Base-by-base conservation (phyloP, 2,888 invertebrate genomes). In the Hemithea aestivaria region DNA sequence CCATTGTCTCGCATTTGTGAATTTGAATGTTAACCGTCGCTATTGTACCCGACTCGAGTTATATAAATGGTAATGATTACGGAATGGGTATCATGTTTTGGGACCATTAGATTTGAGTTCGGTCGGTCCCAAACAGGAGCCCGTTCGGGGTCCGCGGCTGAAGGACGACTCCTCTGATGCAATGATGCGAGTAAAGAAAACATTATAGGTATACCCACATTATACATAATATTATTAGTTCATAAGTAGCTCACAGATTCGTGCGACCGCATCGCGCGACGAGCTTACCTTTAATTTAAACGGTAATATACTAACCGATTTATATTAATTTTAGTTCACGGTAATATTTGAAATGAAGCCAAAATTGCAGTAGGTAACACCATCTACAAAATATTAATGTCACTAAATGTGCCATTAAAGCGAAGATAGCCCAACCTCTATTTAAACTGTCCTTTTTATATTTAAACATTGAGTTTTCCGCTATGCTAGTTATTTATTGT, bases 321-420 rank as follows among this genome's bases (percentile, higher is more conserved):
- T 62, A 66, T 48, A 66, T 65, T 66, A 66, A 66, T 74, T 73
- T 61, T 70, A 73, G 59, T 72, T 42, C 65, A 58, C 58, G 52
- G 57, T 66, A 56, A 38, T 58, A 68, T 72, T 81, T 80, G 80
- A 81, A 76, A 72, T 66, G 68, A 60, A 72, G 80, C 81, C 81
- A 80, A 81, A 66, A 69, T 64, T 67, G 64, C 57, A 41, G 57
- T 61, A 65, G 59, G 66, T 60, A 73, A 56, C 59, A 70, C 64
- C 62, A 68, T 73, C 65, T 67, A 70, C 62, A 66, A 67, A 46
- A 68, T 64, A 77, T 74, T 66, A 71, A 73, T 75, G 71, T 72
- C 76, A 69, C 66, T 57, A 69, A 73, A 73, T 65, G 62, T 48
- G 64, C 67, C 61, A 72, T 73, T 72, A 72, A 66, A 66, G 60